A percentile compares a stretch with the other conserved stretches of the same genome.
phyloP scores from a whole-genome alignment of 2,888 invertebrate species.

The Cyaniris semiargus region DNA sequence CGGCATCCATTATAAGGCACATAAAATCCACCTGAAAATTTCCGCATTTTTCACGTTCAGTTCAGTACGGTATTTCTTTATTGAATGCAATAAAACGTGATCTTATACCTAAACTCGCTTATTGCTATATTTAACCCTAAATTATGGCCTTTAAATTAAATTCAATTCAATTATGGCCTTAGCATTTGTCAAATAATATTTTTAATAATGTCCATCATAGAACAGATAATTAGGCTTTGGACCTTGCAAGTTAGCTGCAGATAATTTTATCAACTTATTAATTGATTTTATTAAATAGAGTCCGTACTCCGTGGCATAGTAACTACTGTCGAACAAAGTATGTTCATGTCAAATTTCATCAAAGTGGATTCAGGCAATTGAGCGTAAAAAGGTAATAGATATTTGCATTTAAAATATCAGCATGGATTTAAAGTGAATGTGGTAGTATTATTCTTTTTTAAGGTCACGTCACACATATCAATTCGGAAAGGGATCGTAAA shows the following conservation, averaged over 20 bases:
- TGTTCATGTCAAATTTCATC: not conserved
- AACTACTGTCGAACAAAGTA: not conserved
- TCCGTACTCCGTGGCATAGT: not conserved
- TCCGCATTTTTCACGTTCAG: not conserved
- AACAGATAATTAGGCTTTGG: not conserved
- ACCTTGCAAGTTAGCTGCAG: not conserved
- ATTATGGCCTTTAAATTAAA: not conserved
- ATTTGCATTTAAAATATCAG: too few relatives aligned
- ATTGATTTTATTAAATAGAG: not conserved
- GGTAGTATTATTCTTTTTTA: too few relatives aligned
- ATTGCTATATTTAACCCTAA: not conserved
- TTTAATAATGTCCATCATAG: not conserved
- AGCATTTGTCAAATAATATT: not conserved
- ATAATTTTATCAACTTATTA: not conserved
- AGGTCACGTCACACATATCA: too few relatives aligned
- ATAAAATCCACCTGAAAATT: conserved; percentile 16
- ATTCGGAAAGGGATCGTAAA: too few relatives aligned
- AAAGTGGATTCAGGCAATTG: too few relatives aligned
- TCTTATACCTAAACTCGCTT: not conserved
- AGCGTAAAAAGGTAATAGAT: not conserved
- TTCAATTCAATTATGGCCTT: too few relatives aligned
- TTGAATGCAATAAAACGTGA: conserved; percentile 1
- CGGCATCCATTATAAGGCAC: conserved; percentile 19
- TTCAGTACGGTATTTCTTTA: not conserved
- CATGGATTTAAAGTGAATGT: too few relatives aligned